Percentiles rank a stretch among this genome's conserved stretches.
phyloP scores from a whole-genome alignment of 2,797 vertebrate species.

The Sebastolobus alascanus region DNA sequence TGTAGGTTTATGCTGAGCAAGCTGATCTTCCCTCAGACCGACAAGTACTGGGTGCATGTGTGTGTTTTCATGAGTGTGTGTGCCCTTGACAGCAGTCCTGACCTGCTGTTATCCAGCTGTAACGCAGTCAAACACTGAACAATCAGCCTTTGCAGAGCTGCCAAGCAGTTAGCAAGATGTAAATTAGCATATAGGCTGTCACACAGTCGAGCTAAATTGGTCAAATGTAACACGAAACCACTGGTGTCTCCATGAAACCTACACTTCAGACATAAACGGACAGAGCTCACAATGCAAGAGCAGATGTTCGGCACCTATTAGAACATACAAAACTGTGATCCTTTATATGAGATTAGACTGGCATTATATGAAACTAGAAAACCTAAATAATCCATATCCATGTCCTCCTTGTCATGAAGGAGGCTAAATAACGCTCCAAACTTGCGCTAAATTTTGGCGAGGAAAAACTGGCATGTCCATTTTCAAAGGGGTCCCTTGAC shows the following conservation, averaged over 20 bases:
- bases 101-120: constrained; percentile 61
- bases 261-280: not conserved
- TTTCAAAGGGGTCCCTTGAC: no score
- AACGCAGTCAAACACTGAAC: constrained; percentile 58
- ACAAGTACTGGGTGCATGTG: not conserved
- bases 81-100: constrained; percentile 68
- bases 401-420: no score
- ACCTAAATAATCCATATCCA: no score
- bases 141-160: constrained; percentile 46
- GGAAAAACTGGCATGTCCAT: no score
- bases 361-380: no score
- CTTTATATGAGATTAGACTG: no score
- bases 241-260: not conserved
- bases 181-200: constrained; percentile 34
- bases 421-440: no score
- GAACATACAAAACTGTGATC: not conserved
- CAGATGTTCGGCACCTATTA: not conserved
- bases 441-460: no score
- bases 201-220: constrained; percentile 15
- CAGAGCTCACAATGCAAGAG: not conserved
- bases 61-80: constrained; percentile 13
- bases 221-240: constrained; percentile 1
- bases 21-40: constrained; percentile 32
- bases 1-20: constrained; percentile 61
- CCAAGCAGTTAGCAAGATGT: constrained; percentile 57